A percentile compares a stretch with the other conserved stretches of the same genome.
Conservation (phyloP, 92 coral and sea anemone species). For the Muricea muricata region DNA sequence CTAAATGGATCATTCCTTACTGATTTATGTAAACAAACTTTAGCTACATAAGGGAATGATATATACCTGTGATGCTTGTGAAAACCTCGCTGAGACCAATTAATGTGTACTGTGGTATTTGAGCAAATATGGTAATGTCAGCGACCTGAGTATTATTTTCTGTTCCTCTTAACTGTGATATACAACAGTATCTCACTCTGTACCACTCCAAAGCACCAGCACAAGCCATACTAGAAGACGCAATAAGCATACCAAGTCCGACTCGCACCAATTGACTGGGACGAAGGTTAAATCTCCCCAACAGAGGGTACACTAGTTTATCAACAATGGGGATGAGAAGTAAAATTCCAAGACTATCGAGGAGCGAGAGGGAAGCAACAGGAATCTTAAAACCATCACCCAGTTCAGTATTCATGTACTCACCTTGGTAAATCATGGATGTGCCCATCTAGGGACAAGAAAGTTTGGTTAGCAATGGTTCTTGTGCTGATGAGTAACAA, state of each 20-base stretch:
- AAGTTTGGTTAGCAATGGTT: background rate
- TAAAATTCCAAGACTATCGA: conserved; percentile 65
- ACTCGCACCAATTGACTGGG: conserved; percentile 84
- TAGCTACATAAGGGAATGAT: too few species aligned
- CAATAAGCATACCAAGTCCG: conserved; percentile 88
- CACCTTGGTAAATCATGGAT: conserved; percentile 81
- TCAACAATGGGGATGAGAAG: conserved; percentile 85
- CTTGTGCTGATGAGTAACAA: too few species aligned
- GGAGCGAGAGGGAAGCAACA: conserved; percentile 70
- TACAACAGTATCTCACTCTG: conserved; percentile 37
- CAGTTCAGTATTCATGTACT: conserved; percentile 74
- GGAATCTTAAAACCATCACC: conserved; percentile 62
- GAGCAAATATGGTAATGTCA: conserved; percentile 75
- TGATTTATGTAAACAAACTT: too few species aligned
- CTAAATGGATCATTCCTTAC: too few species aligned
- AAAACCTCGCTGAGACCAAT: conserved; percentile 91
- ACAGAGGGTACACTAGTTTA: conserved; percentile 79
- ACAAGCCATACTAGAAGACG: conserved; percentile 76
- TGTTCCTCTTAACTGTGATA: background rate
- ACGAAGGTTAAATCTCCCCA: conserved; percentile 64
- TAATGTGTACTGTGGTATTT: conserved; percentile 86
- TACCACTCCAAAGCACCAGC: conserved; percentile 78
- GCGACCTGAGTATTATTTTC: conserved; percentile 55
- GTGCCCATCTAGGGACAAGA: conserved; percentile 76
- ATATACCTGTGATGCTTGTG: conserved; percentile 72